These are phyloP conservation scores for Tyrophagus putrescentiae DNA, from an alignment of 1,140 invertebrate genomes.

Conservation along the genomic window DNA sequence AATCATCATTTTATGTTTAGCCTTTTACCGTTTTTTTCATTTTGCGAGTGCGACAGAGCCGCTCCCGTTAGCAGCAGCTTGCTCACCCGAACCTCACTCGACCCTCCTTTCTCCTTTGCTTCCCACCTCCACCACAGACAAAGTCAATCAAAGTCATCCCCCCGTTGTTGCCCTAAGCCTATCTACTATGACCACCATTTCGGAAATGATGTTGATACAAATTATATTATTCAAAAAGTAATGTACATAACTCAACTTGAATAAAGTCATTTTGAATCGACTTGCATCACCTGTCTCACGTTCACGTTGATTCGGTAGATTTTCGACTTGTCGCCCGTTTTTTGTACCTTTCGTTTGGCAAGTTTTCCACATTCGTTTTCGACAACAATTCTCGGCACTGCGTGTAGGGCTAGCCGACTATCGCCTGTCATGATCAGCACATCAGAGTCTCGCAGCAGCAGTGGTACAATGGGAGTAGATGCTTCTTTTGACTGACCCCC, in stretches of 20 bases:
- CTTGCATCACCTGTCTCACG: constrained; percentile 47
- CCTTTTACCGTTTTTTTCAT: no score
- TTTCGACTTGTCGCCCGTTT: constrained; percentile 15
- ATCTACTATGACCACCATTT: no score
- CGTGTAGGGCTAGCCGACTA: constrained; percentile 62
- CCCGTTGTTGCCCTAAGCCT: no score
- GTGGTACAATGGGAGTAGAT: constrained; percentile 39
- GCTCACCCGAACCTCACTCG: no score
- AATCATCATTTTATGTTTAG: no score
- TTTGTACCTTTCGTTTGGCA: constrained; percentile 22
- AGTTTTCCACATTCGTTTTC: constrained; percentile 38
- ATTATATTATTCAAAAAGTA: neutral
- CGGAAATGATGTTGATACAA: no score
- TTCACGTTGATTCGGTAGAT: constrained; percentile 57
- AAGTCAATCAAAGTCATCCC: neutral
- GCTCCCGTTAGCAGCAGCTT: no score
- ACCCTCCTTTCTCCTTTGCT: no score
- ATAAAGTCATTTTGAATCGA: no score
- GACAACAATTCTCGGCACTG: constrained; percentile 56
- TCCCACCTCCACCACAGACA: neutral
- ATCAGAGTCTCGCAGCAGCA: constrained; percentile 62
- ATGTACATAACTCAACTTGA: neutral
- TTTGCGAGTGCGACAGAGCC: no score
- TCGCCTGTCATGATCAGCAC: constrained; percentile 60
- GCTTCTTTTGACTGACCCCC: constrained; percentile 48